A percentile compares a stretch with the other conserved stretches of the same genome.
Conservation (phyloP, 2,113 vertebrate genomes). For the Vidua macroura region DNA sequence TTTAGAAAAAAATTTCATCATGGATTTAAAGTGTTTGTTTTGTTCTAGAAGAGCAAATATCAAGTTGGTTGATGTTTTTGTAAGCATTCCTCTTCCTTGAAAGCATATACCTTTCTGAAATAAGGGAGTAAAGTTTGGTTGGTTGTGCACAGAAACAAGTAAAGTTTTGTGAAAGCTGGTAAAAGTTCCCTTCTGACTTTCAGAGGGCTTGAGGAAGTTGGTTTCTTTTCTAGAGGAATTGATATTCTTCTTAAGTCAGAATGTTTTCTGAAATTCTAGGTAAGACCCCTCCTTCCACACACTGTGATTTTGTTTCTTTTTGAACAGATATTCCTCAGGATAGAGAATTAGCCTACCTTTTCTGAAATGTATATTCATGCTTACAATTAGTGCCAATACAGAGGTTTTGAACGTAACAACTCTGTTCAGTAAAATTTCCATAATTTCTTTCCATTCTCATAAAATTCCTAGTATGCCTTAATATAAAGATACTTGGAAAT, state of each 20-base stretch:
- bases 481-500: not conserved
- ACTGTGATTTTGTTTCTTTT: not conserved
- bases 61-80: not conserved
- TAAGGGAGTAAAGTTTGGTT: not conserved
- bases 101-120: not conserved
- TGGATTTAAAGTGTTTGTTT: not conserved
- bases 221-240: not conserved
- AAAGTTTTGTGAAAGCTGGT: not conserved
- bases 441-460: not conserved
- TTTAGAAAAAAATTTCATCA: not conserved
- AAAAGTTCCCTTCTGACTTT: not conserved
- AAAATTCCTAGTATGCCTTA: not conserved
- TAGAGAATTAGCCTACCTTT: not conserved
- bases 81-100: not conserved
- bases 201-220: not conserved
- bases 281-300: not conserved
- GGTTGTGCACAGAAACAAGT: not conserved
- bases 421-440: not conserved
- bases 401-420: not conserved
- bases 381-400: not conserved
- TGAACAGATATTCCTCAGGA: not conserved
- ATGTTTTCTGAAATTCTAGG: not conserved
- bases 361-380: not conserved
- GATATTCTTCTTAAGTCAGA: not conserved
- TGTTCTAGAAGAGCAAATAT: not conserved